A percentile compares a stretch with the other conserved stretches of the same genome.
These are phyloP conservation scores for Tragelaphus buxtoni DNA, from an alignment of 2,113 vertebrate genomes.

Conservation along the genomic window DNA sequence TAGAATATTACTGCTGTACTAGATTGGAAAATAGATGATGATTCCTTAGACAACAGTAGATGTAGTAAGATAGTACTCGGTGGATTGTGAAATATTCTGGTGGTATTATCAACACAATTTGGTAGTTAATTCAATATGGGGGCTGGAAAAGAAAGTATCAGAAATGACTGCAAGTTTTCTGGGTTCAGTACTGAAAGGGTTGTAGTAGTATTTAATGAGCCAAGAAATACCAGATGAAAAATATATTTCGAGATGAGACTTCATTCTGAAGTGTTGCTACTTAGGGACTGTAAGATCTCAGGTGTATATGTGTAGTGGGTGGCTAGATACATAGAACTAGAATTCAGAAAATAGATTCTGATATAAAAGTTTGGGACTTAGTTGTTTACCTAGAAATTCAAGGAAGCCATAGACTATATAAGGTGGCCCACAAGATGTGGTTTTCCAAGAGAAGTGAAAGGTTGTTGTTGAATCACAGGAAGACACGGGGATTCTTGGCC, in stretches of 20 bases:
- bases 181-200: neutral
- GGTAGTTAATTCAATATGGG: neutral
- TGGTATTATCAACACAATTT: neutral
- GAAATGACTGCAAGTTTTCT: neutral
- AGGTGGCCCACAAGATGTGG: neutral
- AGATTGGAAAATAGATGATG: neutral
- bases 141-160: neutral
- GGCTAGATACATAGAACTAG: neutral
- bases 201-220: neutral
- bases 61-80: neutral
- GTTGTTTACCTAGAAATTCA: neutral
- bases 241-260: neutral
- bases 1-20: neutral
- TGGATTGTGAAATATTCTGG: neutral
- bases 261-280: neutral
- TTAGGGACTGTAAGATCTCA: neutral
- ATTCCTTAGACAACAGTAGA: neutral
- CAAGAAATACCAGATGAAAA: neutral
- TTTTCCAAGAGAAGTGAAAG: neutral
- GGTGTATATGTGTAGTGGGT: neutral
- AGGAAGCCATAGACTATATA: neutral
- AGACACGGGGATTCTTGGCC: too few species aligned
- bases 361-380: neutral
- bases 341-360: neutral
- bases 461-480: too few species aligned